Base-by-base conservation (phyloP, 2,888 invertebrate species). In the Trimorus sp. region DNA sequence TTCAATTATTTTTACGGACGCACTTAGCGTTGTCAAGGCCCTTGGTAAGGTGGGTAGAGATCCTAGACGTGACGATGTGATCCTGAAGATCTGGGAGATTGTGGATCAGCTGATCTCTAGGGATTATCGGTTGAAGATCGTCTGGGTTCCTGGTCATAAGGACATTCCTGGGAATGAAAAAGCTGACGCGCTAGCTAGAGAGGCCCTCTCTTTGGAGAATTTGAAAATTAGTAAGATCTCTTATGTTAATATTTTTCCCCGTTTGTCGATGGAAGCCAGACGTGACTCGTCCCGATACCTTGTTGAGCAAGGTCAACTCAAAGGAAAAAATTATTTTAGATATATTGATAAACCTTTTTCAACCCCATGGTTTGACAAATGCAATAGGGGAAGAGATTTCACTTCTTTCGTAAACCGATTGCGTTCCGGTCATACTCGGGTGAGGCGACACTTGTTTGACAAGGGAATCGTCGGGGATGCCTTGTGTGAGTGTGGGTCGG, bases 241-340 rank as follows among this genome's bases (percentile, higher is more conserved):
- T 12, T 14, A 8, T 6, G 6, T n/a, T 7, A 49, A 49, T 12
- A n/a, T 7, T 2, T 49, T 49, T 6, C 49, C 49, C 4, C 11
- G 7, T 49, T n/a, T 49, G 3, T 3, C 4, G 7, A 12, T 7
- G 7, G 7, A 8, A 1, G 1, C n/a, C 1, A 49, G 11, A 8
- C 11, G n/a, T 7, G 49, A 49, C 1, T 14, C 49, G 1, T 1
- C 7, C 3, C 11, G n/a, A 3, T 12, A 3, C 6, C 7, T 49
- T 3, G 3, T 12, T 49, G n/a, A 53, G 7, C 16, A 53, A 3
- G 14, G 26, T 3, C 9, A 15, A 15, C 15, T 9, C 14, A 59
- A 59, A 15, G 59, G 59, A 6, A 59, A 8, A 42, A 14, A 15
- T 7, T 59, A 59, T 40, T 59, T 59, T 14, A 7, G 40, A n/a